phyloP scores from a whole-genome alignment of 2,113 vertebrate species.

The Mugil cephalus region DNA sequence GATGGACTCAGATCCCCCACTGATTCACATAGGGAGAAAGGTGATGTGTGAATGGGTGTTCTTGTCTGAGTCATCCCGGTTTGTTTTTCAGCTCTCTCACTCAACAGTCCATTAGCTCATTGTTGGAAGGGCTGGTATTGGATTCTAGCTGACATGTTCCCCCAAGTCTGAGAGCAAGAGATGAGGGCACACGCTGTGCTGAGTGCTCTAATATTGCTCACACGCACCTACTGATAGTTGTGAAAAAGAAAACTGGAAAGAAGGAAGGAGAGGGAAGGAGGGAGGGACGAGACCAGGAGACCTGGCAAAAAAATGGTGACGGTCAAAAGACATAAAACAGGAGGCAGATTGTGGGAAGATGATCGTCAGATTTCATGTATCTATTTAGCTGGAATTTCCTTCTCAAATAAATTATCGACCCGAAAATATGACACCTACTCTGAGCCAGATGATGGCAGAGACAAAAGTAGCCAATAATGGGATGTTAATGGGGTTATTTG shows the following conservation, averaged over 20 bases:
- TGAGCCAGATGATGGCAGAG: conserved; percentile 27
- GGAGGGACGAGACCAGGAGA: conserved; percentile 9
- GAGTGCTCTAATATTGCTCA: conserved; percentile 71
- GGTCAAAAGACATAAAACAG: conserved; percentile 16
- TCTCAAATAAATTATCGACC: conserved; percentile 47
- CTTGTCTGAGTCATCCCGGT: conserved; percentile 74
- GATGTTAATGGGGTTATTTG: conserved; percentile 47
- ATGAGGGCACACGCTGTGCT: conserved; percentile 69
- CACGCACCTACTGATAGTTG: conserved; percentile 22
- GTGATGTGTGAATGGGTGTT: conserved; percentile 76
- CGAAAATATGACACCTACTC: conserved; percentile 57
- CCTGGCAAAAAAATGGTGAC: conserved; percentile 22
- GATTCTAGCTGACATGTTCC: conserved; percentile 78
- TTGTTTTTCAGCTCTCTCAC: conserved; percentile 79
- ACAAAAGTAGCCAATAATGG: conserved; percentile 41
- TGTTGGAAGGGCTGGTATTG: conserved; percentile 74
- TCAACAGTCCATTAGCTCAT: conserved; percentile 82
- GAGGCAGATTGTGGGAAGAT: conserved; percentile 12
- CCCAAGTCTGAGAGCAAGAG: conserved; percentile 74
- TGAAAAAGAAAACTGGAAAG: conserved; percentile 32
- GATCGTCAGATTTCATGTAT: conserved; percentile 30
- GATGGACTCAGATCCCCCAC: conserved; percentile 42
- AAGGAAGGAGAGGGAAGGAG: conserved; percentile 1
- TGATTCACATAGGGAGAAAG: conserved; percentile 44
- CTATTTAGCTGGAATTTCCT: conserved; percentile 30